phyloP scores from a whole-genome alignment of 1,140 invertebrate genomes.

The Radopholus similis region DNA sequence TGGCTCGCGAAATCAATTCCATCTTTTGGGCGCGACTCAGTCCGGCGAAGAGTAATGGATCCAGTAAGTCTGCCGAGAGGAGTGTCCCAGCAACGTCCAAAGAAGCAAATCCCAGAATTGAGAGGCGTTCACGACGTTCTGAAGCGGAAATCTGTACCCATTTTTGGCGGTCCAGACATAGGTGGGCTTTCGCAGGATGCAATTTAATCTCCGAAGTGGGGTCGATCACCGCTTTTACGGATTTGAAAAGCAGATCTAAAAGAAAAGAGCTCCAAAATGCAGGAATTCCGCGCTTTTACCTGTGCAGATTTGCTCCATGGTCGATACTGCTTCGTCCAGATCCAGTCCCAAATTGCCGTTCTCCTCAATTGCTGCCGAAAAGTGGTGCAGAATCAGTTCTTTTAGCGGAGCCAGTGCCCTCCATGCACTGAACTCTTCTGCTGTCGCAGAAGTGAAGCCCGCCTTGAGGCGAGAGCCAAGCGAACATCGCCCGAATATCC shows the following conservation, averaged over 20 bases:
- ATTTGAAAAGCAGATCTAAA: slow-evolving; percentile 4
- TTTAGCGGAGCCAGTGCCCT: background rate
- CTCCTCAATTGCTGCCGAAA: slow-evolving; percentile 8
- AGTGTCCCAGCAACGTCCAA: background rate
- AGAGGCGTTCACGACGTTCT: slow-evolving; percentile 14
- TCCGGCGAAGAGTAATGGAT: slow-evolving; percentile 9
- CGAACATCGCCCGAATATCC: slow-evolving; percentile 27
- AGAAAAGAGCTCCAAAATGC: background rate
- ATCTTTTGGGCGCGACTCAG: slow-evolving; percentile 8
- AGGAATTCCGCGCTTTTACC: background rate
- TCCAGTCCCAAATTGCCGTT: background rate
- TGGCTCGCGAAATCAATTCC: slow-evolving; percentile 16
- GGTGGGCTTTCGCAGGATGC: background rate
- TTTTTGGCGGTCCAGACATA: background rate
- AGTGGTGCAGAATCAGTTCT: background rate
- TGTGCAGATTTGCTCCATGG: background rate
- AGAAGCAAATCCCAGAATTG: slow-evolving; percentile 1
- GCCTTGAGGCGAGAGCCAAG: slow-evolving; percentile 18
- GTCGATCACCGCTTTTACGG: slow-evolving; percentile 1
- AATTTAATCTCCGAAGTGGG: background rate
- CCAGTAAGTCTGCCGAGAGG: slow-evolving; percentile 6
- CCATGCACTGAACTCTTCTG: background rate
- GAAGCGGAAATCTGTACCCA: slow-evolving; percentile 11
- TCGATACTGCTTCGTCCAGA: slow-evolving; percentile 5
- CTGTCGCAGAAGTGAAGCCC: slow-evolving; percentile 6